phyloP scores from a whole-genome alignment of 2,113 vertebrate genomes.

The Fregata magnificens region DNA sequence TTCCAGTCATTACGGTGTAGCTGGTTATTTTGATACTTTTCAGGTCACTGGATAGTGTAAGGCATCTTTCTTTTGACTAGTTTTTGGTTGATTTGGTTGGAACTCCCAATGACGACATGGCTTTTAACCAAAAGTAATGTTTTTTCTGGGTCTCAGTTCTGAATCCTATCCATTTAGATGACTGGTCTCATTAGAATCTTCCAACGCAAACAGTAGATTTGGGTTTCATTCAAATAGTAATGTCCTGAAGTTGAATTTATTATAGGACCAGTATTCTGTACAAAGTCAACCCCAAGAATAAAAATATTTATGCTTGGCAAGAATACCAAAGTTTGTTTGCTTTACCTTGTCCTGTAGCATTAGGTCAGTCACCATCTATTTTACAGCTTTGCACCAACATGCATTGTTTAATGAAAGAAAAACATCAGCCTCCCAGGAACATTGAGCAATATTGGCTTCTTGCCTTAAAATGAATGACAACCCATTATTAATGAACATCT shows the following conservation, averaged over 20 bases:
- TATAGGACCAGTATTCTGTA: not conserved
- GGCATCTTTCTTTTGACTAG: conserved; percentile 31
- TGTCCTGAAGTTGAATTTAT: conserved; percentile 48
- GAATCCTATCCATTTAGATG: conserved; percentile 46
- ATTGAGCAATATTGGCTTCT: not conserved
- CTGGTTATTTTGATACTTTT: conserved; percentile 30
- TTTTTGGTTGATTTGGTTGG: conserved; percentile 48
- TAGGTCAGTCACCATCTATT: conserved; percentile 43
- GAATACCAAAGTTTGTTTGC: conserved; percentile 31
- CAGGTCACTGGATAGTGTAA: not conserved
- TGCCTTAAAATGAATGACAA: not conserved
- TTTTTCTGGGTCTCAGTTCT: conserved; percentile 40
- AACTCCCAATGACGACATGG: not conserved
- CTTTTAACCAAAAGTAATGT: conserved; percentile 57
- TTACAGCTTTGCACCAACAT: not conserved
- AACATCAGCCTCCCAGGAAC: not conserved
- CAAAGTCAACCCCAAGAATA: conserved; percentile 28
- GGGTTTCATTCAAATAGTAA: conserved; percentile 37
- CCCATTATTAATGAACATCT: not conserved
- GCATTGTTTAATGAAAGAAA: conserved; percentile 40
- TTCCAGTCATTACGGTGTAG: not conserved
- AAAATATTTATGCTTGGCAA: conserved; percentile 65
- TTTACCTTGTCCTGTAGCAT: conserved; percentile 14
- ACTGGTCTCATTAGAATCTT: conserved; percentile 30
- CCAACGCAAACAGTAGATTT: conserved; percentile 62